Conservation (phyloP, 2,888 invertebrate species). For the Vanessa cardui region DNA sequence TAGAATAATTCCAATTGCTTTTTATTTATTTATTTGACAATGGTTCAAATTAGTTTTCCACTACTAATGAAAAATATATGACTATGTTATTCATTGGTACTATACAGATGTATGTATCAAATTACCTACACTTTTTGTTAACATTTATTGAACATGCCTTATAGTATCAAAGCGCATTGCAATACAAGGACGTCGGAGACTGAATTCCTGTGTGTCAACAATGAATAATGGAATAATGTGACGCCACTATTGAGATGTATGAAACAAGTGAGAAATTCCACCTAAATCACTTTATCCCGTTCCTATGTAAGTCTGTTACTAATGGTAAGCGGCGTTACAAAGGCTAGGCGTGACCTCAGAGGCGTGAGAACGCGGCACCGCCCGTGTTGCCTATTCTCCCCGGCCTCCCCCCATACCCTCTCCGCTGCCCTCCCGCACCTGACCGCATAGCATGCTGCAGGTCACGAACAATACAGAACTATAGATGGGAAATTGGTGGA, state of each 20-base stretch:
- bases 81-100: too few relatives aligned
- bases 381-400: constrained; percentile 54
- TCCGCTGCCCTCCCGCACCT: constrained; percentile 41
- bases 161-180: background rate
- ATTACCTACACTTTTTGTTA: too few relatives aligned
- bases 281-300: constrained; percentile 31
- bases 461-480: constrained; percentile 48
- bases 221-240: constrained; percentile 4
- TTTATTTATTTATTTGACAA: too few relatives aligned
- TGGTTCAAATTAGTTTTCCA: too few relatives aligned
- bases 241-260: background rate
- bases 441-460: constrained; percentile 53
- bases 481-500: constrained; percentile 34
- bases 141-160: too few relatives aligned
- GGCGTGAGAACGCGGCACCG: constrained; percentile 76
- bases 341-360: constrained; percentile 79
- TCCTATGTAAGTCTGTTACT: constrained; percentile 38
- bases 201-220: background rate
- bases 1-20: too few relatives aligned
- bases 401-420: constrained; percentile 44
- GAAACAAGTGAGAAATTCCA: constrained; percentile 27
- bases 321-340: constrained; percentile 70
- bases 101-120: too few relatives aligned
- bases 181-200: background rate
- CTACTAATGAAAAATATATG: too few relatives aligned